These are phyloP conservation scores for Umimayanthus kanabou DNA, from an alignment of 92 coral and sea anemone species.

Conservation along the genomic window DNA sequence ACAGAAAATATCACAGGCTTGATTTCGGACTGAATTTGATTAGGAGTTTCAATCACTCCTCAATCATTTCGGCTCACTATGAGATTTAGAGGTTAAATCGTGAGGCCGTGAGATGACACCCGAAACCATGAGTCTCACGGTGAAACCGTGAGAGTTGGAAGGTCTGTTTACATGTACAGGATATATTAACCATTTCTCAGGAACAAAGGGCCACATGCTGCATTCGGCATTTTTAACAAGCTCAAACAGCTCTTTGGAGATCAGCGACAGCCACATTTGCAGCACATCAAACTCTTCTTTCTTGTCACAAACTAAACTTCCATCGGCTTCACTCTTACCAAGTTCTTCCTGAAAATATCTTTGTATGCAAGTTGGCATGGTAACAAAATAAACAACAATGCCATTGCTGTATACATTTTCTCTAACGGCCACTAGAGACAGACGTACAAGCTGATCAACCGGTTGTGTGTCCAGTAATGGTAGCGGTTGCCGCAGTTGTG, in stretches of 20 bases:
- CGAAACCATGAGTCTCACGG: too few species aligned
- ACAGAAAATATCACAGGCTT: too few species aligned
- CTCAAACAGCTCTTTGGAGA: slow-evolving; percentile 62
- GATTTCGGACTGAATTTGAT: too few species aligned
- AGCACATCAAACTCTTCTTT: slow-evolving; percentile 58
- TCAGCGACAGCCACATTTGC: slow-evolving; percentile 66
- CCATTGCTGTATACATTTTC: slow-evolving; percentile 6
- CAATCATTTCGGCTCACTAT: too few species aligned
- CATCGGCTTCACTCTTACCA: neutral
- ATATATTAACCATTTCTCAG: slow-evolving; percentile 86
- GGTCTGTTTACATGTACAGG: too few species aligned
- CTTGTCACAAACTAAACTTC: neutral
- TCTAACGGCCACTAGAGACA: slow-evolving; percentile 2
- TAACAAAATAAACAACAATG: slow-evolving; percentile 7
- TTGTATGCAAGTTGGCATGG: slow-evolving; percentile 38
- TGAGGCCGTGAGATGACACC: too few species aligned
- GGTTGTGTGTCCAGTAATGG: slow-evolving; percentile 48
- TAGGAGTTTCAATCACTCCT: too few species aligned
- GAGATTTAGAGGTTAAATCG: too few species aligned
- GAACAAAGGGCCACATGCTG: slow-evolving; percentile 95
- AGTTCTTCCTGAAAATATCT: slow-evolving; percentile 35
- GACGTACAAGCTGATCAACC: slow-evolving; percentile 17
- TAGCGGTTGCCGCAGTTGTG: slow-evolving; percentile 71
- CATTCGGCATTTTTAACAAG: slow-evolving; percentile 72
- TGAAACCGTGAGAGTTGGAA: too few species aligned